phyloP scores from a whole-genome alignment of 2,888 invertebrate species.

The Hemicrepidius hirtus region DNA sequence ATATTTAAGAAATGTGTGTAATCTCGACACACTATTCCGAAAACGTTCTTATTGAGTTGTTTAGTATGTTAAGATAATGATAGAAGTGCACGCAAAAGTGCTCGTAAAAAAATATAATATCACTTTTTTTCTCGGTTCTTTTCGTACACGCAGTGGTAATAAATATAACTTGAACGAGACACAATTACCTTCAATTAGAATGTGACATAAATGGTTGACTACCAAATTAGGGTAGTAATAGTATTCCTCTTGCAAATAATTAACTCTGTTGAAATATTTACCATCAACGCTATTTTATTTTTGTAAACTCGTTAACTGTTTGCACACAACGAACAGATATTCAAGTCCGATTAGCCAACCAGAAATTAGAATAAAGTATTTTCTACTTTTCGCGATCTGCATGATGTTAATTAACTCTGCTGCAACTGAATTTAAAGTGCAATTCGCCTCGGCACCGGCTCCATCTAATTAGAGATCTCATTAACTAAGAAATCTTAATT shows the following conservation, averaged over 20 bases:
- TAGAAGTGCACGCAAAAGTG: constrained; percentile 17
- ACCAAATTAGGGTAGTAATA: background rate
- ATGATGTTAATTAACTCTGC: constrained; percentile 46
- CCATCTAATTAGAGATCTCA: constrained; percentile 57
- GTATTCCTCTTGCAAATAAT: background rate
- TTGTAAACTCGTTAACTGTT: background rate
- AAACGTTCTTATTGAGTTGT: constrained; percentile 30
- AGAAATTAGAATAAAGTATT: constrained; percentile 5
- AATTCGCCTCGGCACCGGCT: constrained; percentile 38
- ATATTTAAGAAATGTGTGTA: constrained; percentile 35
- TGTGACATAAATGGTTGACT: background rate
- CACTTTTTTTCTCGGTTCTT: background rate
- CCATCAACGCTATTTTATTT: constrained; percentile 12
- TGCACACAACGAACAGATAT: background rate
- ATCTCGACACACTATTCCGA: constrained; percentile 16
- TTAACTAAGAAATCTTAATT: constrained; percentile 59
- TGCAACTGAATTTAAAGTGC: constrained; percentile 49
- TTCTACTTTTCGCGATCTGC: constrained; percentile 25
- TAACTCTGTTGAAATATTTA: no score
- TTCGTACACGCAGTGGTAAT: background rate
- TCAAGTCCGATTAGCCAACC: background rate
- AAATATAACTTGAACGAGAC: background rate
- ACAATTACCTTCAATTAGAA: background rate
- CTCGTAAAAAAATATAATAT: background rate
- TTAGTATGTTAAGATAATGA: constrained; percentile 20